Conservation (phyloP, 2,113 vertebrate genomes). For the Neotoma lepida region DNA sequence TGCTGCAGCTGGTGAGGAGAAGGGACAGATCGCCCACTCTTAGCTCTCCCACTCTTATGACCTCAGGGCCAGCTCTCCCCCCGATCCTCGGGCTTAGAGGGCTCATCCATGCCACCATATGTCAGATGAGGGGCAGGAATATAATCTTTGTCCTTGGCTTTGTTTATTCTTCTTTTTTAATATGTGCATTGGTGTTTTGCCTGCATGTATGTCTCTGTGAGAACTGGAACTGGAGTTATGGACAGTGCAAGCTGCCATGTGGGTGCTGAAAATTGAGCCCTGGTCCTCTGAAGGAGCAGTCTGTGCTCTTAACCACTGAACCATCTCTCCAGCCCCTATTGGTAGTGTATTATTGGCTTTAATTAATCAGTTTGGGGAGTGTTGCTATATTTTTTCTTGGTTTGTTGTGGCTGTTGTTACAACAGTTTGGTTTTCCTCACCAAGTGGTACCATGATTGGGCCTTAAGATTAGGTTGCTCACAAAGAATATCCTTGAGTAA, state of each 20-base stretch:
- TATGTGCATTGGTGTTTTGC: neutral
- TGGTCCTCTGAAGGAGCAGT: neutral
- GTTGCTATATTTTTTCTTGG: neutral
- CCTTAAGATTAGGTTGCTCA: neutral
- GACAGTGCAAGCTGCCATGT: neutral
- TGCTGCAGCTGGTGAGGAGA: neutral
- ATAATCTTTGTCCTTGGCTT: neutral
- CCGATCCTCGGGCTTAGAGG: too few species aligned
- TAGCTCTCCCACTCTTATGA: too few species aligned
- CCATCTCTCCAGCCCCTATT: neutral
- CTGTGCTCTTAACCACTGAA: neutral
- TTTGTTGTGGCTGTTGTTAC: neutral
- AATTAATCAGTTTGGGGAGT: neutral
- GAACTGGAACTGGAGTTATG: neutral
- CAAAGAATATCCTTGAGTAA: neutral
- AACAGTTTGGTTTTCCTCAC: neutral
- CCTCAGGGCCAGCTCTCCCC: too few species aligned
- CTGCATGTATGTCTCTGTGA: neutral
- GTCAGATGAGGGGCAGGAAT: neutral
- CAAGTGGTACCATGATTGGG: neutral
- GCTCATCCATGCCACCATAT: neutral
- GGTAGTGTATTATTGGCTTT: neutral
- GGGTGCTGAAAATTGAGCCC: neutral
- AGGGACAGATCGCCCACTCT: too few species aligned
- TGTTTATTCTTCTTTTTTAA: too few species aligned